Conservation (phyloP, 2,888 invertebrate species). For the Hydropsyche betteni region DNA sequence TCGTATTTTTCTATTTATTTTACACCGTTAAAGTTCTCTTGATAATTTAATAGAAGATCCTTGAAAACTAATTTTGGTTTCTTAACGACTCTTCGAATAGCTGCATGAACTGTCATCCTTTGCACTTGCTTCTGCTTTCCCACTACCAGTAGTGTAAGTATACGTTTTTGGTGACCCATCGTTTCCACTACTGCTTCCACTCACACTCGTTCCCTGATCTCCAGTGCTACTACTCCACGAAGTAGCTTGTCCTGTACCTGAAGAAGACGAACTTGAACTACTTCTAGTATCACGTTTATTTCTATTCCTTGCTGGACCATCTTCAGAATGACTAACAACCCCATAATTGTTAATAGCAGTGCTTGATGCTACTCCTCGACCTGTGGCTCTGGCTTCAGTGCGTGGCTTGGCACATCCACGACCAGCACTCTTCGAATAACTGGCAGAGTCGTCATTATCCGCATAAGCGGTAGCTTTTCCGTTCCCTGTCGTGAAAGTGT, state of each 20-base stretch:
- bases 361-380: constrained; percentile 31
- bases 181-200: background rate
- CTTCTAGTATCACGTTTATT: background rate
- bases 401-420: constrained; percentile 32
- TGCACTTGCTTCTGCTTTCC: constrained; percentile 19
- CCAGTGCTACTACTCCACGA: background rate
- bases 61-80: too few species aligned
- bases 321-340: constrained; percentile 26
- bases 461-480: constrained; percentile 28
- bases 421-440: constrained; percentile 32
- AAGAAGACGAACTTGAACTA: background rate
- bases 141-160: constrained; percentile 28
- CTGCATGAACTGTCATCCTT: constrained; percentile 20
- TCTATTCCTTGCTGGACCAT: background rate
- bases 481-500: constrained; percentile 32
- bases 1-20: too few species aligned
- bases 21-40: too few species aligned
- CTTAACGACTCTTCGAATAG: constrained; percentile 22
- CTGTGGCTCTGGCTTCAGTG: constrained; percentile 37
- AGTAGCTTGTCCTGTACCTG: background rate
- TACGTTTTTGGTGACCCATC: constrained; percentile 8
- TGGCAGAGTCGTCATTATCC: constrained; percentile 18
- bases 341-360: constrained; percentile 39
- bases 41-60: too few species aligned
- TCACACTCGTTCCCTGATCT: background rate